Conservation (phyloP, 2,797 vertebrate species). For the Lacerta viridis region DNA sequence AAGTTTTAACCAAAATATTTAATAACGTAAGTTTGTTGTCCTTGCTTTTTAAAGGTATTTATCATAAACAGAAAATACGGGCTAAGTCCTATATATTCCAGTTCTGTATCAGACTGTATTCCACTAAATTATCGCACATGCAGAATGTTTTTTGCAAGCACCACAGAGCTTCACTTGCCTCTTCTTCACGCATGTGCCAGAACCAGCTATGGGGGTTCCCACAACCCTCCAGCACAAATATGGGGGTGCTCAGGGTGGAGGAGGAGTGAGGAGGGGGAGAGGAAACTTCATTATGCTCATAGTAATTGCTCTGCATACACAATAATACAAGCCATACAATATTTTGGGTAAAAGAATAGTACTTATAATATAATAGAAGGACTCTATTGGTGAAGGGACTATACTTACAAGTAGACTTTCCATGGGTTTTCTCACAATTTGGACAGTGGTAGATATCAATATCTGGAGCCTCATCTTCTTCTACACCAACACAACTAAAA, state of each 20-base stretch:
- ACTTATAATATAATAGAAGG: not conserved
- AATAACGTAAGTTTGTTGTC: not conserved
- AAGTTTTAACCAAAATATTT: not conserved
- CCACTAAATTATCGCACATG: too few species aligned
- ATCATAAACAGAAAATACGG: conserved; percentile 32
- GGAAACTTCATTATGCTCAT: too few species aligned
- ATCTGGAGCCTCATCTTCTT: conserved; percentile 97
- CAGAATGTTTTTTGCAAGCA: too few species aligned
- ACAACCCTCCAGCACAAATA: too few species aligned
- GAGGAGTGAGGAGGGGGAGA: too few species aligned
- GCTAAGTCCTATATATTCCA: not conserved
- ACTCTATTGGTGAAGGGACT: not conserved
- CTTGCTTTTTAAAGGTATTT: conserved; percentile 25
- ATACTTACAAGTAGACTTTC: conserved; percentile 95
- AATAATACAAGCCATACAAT: too few species aligned
- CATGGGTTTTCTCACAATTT: conserved; percentile 96
- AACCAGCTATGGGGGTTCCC: too few species aligned
- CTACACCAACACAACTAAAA: conserved; percentile 95
- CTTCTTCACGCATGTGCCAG: too few species aligned
- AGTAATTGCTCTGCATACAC: too few species aligned
- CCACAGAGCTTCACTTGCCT: too few species aligned
- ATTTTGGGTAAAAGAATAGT: too few species aligned
- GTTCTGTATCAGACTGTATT: not conserved
- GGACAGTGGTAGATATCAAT: conserved; percentile 99
- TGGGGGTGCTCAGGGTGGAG: too few species aligned